phyloP scores from a whole-genome alignment of 2,797 vertebrate species.

The Pachyuromys duprasi region DNA sequence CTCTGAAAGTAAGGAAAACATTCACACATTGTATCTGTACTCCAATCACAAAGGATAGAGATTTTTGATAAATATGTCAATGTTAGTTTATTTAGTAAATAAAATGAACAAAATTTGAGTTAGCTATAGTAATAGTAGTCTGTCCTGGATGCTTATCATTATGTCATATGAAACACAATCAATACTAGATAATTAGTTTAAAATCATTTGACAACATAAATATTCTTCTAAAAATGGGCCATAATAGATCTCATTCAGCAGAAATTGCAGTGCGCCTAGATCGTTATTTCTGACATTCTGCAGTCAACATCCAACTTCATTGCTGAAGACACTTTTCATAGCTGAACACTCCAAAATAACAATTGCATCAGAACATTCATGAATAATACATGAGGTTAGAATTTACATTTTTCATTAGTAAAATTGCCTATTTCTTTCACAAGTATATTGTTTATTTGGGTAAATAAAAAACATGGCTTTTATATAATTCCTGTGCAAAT shows the following conservation, averaged over 20 bases:
- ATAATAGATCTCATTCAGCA: slow-evolving; percentile 68
- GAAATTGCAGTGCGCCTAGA: slow-evolving; percentile 66
- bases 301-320: slow-evolving; percentile 59
- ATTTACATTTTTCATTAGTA: slow-evolving; percentile 82
- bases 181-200: slow-evolving; percentile 70
- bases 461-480: slow-evolving; percentile 61
- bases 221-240: slow-evolving; percentile 66
- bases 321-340: slow-evolving; percentile 73
- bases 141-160: slow-evolving; percentile 58
- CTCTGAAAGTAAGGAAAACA: slow-evolving; percentile 1
- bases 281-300: slow-evolving; percentile 79
- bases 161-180: slow-evolving; percentile 62
- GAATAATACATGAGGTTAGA: slow-evolving; percentile 76
- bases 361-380: slow-evolving; percentile 78
- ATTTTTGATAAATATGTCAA: slow-evolving; percentile 47
- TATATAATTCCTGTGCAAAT: slow-evolving; percentile 28
- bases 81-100: slow-evolving; percentile 48
- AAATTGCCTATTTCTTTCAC: slow-evolving; percentile 63
- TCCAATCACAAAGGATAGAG: slow-evolving; percentile 14
- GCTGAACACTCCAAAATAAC: slow-evolving; percentile 74
- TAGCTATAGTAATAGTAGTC: slow-evolving; percentile 33
- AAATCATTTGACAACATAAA: slow-evolving; percentile 68
- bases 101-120: slow-evolving; percentile 25
- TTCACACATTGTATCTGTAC: not conserved
- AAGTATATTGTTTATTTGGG: slow-evolving; percentile 71